These are phyloP conservation scores for Caerostris darwini DNA, from an alignment of 1,140 invertebrate genomes.

Conservation along the genomic window DNA sequence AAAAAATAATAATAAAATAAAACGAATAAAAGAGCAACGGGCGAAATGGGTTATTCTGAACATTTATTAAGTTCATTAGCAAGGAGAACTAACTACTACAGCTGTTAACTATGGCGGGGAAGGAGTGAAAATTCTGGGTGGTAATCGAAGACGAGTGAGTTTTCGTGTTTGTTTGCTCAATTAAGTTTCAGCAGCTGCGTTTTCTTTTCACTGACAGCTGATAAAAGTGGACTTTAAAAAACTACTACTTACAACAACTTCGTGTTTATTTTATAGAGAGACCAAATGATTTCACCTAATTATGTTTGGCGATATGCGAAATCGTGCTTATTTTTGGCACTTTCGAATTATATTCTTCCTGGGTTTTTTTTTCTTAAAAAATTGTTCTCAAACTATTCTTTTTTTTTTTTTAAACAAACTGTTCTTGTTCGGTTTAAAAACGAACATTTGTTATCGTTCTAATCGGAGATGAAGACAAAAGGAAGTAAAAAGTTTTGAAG, in stretches of 20 bases:
- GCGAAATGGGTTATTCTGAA: conserved; percentile 35
- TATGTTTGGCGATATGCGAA: conserved; percentile 42
- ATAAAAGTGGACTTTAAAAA: conserved; percentile 32
- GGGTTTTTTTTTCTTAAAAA: background rate
- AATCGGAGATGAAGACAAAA: conserved; percentile 13
- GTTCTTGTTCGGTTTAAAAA: background rate
- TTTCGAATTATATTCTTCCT: background rate
- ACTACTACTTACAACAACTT: background rate
- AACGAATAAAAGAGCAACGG: conserved; percentile 29
- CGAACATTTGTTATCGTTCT: conserved; percentile 33
- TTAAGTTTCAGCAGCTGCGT: conserved; percentile 46
- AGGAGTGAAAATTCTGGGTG: conserved; percentile 13
- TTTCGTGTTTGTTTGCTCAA: conserved; percentile 61
- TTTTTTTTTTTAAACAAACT: background rate
- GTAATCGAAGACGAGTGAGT: conserved; percentile 48
- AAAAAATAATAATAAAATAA: background rate
- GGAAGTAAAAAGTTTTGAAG: background rate
- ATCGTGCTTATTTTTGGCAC: conserved; percentile 9
- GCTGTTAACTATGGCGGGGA: background rate
- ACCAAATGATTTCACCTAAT: conserved; percentile 53
- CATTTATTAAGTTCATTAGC: conserved; percentile 60
- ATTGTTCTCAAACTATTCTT: background rate
- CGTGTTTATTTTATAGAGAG: conserved; percentile 19
- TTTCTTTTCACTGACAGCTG: conserved; percentile 20
- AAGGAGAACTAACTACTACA: conserved; percentile 31